Evolutionary conservation across 2,113 vertebrate genomes (phyloP).

Genomic region (Oncorhynchus mykiss): DNA sequence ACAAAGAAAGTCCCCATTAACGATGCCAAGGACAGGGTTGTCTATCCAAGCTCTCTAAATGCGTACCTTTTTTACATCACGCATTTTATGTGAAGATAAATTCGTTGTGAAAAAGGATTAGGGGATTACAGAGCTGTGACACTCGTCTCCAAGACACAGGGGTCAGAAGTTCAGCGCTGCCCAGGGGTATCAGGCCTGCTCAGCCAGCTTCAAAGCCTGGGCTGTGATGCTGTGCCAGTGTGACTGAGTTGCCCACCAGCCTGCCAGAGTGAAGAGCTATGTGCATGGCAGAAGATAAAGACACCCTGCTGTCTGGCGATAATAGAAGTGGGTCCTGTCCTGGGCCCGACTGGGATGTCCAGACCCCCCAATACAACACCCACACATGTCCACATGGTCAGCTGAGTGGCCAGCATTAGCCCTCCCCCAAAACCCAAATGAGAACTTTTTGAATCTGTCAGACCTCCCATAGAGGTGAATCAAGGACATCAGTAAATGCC

Average conservation of each 20-base stretch:
- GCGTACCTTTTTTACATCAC: constrained; percentile 6
- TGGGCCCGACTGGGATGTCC: constrained; percentile 18
- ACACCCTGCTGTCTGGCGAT: constrained; percentile 65
- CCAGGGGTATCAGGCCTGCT: constrained; percentile 52
- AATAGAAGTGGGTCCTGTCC: constrained; percentile 55
- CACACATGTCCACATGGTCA: background rate
- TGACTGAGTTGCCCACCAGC: constrained; percentile 43
- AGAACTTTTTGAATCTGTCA: background rate
- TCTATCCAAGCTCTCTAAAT: background rate
- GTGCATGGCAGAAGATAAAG: constrained; percentile 65
- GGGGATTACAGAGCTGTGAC: constrained; percentile 59
- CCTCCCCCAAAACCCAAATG: background rate
- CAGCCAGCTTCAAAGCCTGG: constrained; percentile 48
- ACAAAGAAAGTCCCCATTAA: background rate
- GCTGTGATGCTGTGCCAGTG: constrained; percentile 75
- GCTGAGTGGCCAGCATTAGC: background rate
- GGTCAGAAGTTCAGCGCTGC: constrained; percentile 73
- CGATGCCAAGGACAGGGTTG: constrained; percentile 11
- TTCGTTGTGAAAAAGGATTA: constrained; percentile 59
- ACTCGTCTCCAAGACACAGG: constrained; percentile 64
- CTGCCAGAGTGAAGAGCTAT: constrained; percentile 57
- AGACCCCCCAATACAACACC: constrained; percentile 18
- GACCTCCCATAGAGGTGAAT: background rate
- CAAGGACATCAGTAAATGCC: background rate
- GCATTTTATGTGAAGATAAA: constrained; percentile 30